phyloP scores from a whole-genome alignment of 37 sponge, comb jelly and placozoan genomes.

The Oscarella lobularis region DNA sequence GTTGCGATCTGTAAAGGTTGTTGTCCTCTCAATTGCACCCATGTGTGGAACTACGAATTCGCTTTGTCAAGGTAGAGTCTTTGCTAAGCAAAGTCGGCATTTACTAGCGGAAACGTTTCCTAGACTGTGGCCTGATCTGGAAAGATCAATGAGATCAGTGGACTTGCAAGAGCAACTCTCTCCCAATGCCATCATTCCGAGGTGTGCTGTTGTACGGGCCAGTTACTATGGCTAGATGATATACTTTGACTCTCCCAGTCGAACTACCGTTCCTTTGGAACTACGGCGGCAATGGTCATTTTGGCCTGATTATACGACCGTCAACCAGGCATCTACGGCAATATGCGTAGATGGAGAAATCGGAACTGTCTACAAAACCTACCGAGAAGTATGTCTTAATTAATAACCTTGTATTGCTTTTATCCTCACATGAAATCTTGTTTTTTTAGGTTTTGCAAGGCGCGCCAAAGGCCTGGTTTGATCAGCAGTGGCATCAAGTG shows the following conservation, averaged over 20 bases:
- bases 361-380: conserved; percentile 7
- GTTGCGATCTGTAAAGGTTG: no score
- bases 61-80: conserved; percentile 6
- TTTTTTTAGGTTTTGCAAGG: conserved; percentile 6
- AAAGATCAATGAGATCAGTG: conserved; percentile 10
- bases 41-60: conserved; percentile 17
- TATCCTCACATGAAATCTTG: neutral
- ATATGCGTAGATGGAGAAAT: conserved; percentile 20
- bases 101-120: neutral
- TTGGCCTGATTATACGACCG: conserved; percentile 12
- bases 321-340: conserved; percentile 5
- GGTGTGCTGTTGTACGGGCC: neutral
- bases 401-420: neutral
- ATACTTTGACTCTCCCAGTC: conserved; percentile 4
- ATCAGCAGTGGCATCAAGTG: conserved; percentile 6
- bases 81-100: neutral
- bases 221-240: neutral
- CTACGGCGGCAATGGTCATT: conserved; percentile 18
- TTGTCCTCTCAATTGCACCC: conserved; percentile 22
- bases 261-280: conserved; percentile 10
- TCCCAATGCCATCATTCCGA: conserved; percentile 14
- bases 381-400: conserved; percentile 8
- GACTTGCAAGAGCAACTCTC: conserved; percentile 12
- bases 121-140: conserved; percentile 11
- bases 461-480: conserved; percentile 10